Conservation (phyloP, 2,888 invertebrate species). For the Platypus cylindrus region DNA sequence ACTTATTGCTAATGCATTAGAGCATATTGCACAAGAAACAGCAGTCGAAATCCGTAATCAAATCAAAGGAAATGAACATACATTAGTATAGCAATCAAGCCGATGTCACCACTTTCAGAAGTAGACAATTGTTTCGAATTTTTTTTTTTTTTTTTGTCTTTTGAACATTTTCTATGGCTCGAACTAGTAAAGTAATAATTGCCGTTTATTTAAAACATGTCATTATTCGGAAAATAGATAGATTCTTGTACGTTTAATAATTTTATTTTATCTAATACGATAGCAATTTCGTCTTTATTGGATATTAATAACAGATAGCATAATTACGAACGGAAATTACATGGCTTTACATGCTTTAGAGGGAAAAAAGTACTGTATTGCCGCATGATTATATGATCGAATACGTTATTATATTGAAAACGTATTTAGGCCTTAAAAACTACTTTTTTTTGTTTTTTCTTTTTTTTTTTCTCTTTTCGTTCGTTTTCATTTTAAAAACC, state of each 20-base stretch:
- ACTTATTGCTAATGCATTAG: no score
- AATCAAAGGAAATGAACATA: no score
- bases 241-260: conserved; percentile 5
- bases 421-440: conserved; percentile 3
- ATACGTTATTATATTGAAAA: conserved; percentile 6
- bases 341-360: conserved; percentile 9
- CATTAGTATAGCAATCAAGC: no score
- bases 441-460: no score
- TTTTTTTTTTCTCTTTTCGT: no score
- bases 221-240: conserved; percentile 6
- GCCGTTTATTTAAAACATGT: conserved; percentile 7
- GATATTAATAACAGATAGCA: conserved; percentile 14
- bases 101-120: no score
- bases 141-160: conserved; percentile 3
- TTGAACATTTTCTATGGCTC: neutral
- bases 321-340: conserved; percentile 14
- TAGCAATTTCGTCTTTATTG: conserved; percentile 14
- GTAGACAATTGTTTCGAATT: no score
- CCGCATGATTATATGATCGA: conserved; percentile 10
- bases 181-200: conserved; percentile 4
- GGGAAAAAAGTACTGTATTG: conserved; percentile 10
- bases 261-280: conserved; percentile 12
- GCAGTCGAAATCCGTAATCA: no score
- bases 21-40: no score
- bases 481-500: conserved; percentile 6